phyloP scores from a whole-genome alignment of 1,140 invertebrate species.

The Thalassaphorura encarpata region DNA sequence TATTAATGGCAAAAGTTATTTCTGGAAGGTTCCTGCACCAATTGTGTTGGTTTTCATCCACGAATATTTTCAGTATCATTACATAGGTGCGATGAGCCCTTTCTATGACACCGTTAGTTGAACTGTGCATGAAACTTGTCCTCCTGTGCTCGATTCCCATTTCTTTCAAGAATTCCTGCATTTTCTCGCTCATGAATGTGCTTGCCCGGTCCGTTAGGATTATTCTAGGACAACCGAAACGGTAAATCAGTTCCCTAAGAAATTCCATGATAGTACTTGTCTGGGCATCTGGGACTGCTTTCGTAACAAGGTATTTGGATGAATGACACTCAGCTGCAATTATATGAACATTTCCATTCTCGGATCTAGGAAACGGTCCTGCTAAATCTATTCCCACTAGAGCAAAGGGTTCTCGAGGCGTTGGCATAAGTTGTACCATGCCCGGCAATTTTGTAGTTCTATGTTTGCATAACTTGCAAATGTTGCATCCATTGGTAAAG shows the following conservation, averaged over 20 bases:
- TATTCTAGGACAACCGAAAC: background rate
- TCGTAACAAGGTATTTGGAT: background rate
- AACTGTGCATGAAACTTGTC: background rate
- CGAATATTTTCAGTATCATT: background rate
- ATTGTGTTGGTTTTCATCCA: background rate
- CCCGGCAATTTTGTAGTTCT: background rate
- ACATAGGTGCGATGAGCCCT: background rate
- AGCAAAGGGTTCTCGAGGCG: background rate
- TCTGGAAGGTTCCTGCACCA: conserved; percentile 2
- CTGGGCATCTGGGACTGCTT: background rate
- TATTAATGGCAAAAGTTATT: conserved; percentile 7
- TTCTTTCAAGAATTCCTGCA: background rate
- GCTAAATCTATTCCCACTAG: background rate
- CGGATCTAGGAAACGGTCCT: conserved; percentile 1
- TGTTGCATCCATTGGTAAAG: background rate
- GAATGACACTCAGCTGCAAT: background rate
- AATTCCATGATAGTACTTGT: background rate
- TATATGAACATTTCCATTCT: conserved; percentile 2
- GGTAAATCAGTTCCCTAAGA: conserved; percentile 3
- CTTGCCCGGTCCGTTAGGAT: background rate
- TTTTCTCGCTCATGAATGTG: background rate
- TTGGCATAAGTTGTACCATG: background rate
- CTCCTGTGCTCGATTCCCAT: background rate
- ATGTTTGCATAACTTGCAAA: conserved; percentile 2
- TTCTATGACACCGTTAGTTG: conserved; percentile 7